These are phyloP conservation scores for Myanophis thanlyinensis DNA, from an alignment of 2,113 vertebrate species.

Conservation along the genomic window DNA sequence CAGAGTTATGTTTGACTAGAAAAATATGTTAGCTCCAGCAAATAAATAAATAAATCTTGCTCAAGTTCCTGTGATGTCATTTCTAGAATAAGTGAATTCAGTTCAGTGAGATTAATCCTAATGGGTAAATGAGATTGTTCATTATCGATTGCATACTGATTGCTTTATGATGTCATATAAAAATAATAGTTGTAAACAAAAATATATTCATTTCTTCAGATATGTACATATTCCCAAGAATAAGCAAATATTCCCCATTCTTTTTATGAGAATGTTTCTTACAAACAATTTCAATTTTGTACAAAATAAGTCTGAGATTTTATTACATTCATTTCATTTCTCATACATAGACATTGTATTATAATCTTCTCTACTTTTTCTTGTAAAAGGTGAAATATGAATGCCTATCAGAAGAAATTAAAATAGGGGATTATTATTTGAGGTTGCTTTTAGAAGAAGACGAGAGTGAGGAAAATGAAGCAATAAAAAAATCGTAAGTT, in stretches of 20 bases:
- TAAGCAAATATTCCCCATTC: not conserved
- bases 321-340: not conserved
- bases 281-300: not conserved
- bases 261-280: not conserved
- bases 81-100: not conserved
- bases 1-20: not conserved
- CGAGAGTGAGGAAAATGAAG: conserved; percentile 89
- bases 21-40: not conserved
- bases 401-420: conserved; percentile 97
- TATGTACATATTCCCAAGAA: not conserved
- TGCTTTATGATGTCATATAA: not conserved
- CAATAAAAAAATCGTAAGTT: conserved; percentile 97
- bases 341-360: not conserved
- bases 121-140: not conserved
- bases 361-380: conserved; percentile 39
- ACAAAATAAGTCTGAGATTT: not conserved
- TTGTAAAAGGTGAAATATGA: conserved; percentile 89
- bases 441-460: conserved; percentile 94
- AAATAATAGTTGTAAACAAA: not conserved
- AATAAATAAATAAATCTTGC: not conserved
- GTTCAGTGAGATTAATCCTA: not conserved
- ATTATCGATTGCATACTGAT: not conserved
- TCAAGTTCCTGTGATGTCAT: not conserved
- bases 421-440: conserved; percentile 98
- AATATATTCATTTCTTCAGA: not conserved